These are phyloP conservation scores for Protaetia brevitarsis DNA, from an alignment of 1,140 invertebrate species.

Conservation along the genomic window DNA sequence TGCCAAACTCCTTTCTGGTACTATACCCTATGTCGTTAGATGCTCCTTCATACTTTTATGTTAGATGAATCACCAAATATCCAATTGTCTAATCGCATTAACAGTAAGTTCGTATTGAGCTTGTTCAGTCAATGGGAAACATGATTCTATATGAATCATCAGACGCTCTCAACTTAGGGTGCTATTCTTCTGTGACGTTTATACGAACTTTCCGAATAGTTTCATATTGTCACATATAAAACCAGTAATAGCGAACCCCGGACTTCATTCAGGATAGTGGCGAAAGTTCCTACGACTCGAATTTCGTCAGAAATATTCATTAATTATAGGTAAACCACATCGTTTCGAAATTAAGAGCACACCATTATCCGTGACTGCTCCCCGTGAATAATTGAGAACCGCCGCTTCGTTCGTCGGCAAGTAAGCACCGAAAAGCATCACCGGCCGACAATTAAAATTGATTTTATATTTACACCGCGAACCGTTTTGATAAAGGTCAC, in stretches of 20 bases:
- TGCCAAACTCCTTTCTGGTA: no score
- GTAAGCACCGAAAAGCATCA: neutral
- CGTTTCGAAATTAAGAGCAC: neutral
- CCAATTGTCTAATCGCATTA: neutral
- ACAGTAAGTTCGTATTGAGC: neutral
- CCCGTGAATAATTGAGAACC: neutral
- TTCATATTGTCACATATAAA: no score
- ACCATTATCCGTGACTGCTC: neutral
- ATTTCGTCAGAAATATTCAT: no score
- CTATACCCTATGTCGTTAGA: no score
- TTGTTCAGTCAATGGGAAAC: neutral
- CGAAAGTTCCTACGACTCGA: no score
- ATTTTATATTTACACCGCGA: neutral
- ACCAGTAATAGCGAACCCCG: no score
- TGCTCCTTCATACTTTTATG: no score
- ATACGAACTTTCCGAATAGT: no score
- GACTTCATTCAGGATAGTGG: no score
- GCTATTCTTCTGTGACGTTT: neutral
- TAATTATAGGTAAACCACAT: no score
- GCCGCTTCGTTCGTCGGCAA: neutral
- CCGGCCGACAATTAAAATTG: slow-evolving; percentile 14
- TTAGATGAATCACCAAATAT: neutral
- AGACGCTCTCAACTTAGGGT: neutral
- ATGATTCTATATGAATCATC: neutral
- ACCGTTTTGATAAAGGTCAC: neutral